These are phyloP conservation scores for Amphipoea lucens DNA, from an alignment of 2,888 invertebrate genomes.

Conservation along the genomic window DNA sequence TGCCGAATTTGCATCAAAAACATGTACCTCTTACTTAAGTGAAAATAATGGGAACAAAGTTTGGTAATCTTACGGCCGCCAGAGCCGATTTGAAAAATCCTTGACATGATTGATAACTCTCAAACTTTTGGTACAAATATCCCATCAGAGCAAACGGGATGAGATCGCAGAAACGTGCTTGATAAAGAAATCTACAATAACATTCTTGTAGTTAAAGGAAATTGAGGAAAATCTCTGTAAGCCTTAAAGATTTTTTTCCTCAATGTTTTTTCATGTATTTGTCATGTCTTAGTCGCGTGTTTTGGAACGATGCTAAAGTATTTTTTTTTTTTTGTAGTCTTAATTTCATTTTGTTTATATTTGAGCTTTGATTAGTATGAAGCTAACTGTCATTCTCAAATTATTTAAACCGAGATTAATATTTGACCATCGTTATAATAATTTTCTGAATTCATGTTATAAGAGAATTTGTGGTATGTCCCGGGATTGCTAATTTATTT, in stretches of 20 bases:
- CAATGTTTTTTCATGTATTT: conserved; percentile 12
- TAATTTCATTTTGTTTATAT: neutral
- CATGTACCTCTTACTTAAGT: conserved; percentile 51
- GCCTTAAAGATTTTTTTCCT: neutral
- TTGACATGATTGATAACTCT: conserved; percentile 65
- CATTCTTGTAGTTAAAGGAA: conserved; percentile 24
- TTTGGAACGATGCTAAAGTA: neutral
- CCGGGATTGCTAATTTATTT: neutral
- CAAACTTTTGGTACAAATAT: conserved; percentile 58
- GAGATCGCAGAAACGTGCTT: conserved; percentile 53
- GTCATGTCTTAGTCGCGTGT: neutral
- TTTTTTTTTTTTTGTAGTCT: neutral
- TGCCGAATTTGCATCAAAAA: conserved; percentile 55
- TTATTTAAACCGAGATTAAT: neutral
- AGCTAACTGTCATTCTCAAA: neutral
- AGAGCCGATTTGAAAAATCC: conserved; percentile 63
- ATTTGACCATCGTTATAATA: neutral
- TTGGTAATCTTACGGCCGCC: conserved; percentile 60
- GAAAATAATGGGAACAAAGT: conserved; percentile 63
- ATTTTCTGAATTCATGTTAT: neutral
- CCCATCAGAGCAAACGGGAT: conserved; percentile 50
- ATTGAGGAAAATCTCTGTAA: conserved; percentile 25
- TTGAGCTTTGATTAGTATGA: neutral
- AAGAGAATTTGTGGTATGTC: too few relatives aligned
- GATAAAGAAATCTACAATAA: conserved; percentile 48